A percentile compares a stretch with the other conserved stretches of the same genome.
phyloP scores from a whole-genome alignment of 2,888 invertebrate genomes.

The Cheilosia vulpina region DNA sequence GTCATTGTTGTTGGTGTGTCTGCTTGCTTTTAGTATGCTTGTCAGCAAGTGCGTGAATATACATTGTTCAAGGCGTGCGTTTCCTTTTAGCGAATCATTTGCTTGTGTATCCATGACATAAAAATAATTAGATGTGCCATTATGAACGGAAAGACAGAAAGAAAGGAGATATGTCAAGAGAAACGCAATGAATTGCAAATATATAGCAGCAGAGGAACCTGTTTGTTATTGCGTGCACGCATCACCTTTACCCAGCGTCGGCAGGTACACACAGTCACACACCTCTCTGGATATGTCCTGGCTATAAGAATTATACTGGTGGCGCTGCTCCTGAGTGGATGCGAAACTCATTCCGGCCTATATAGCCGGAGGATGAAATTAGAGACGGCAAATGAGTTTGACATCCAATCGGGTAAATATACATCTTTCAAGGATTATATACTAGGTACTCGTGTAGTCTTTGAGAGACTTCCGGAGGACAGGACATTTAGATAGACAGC shows the following conservation, averaged over 20 bases:
- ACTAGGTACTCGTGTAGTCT: neutral
- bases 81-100: conserved; percentile 28
- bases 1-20: neutral
- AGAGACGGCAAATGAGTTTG: conserved; percentile 51
- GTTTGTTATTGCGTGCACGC: conserved; percentile 49
- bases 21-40: conserved; percentile 29
- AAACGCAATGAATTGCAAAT: conserved; percentile 46
- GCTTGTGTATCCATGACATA: conserved; percentile 29
- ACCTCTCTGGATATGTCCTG: conserved; percentile 16
- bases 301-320: conserved; percentile 8
- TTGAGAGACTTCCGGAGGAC: neutral
- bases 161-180: conserved; percentile 9
- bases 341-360: conserved; percentile 36
- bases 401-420: conserved; percentile 39
- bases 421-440: neutral
- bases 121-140: conserved; percentile 64
- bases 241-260: neutral
- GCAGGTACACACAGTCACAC: neutral
- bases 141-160: conserved; percentile 20
- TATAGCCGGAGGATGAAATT: conserved; percentile 35
- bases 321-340: neutral
- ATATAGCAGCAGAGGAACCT: neutral
- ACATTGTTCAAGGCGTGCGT: conserved; percentile 29
- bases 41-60: conserved; percentile 49
- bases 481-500: neutral